A percentile compares a stretch with the other conserved stretches of the same genome.
Conservation (phyloP, 2,888 invertebrate genomes). For the Noctua janthe region DNA sequence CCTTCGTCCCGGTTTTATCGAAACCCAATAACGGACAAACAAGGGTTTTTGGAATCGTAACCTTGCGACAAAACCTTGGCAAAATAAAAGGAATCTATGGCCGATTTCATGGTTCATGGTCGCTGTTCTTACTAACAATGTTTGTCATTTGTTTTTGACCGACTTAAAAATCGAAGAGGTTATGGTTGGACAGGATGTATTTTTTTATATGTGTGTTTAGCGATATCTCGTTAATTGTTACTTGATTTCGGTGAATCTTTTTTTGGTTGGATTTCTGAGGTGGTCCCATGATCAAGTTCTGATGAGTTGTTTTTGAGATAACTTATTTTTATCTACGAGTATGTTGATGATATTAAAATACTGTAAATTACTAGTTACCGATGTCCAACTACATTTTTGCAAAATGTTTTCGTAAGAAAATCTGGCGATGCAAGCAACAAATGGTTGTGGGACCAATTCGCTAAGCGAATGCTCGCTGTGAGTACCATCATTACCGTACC, state of each 20-base stretch:
- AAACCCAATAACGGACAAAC: conserved; percentile 49
- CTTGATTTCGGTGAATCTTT: background rate
- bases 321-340: background rate
- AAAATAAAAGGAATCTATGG: conserved; percentile 32
- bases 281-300: background rate
- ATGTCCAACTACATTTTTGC: background rate
- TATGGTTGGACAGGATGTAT: too few relatives aligned
- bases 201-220: background rate
- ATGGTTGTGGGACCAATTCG: background rate
- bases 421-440: background rate
- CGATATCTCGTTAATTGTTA: background rate
- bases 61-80: conserved; percentile 12
- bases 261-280: background rate
- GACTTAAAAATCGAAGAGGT: background rate
- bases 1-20: conserved; percentile 44
- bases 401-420: background rate
- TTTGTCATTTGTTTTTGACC: background rate
- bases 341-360: background rate
- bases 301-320: background rate
- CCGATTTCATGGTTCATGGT: conserved; percentile 12
- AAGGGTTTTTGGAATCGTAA: conserved; percentile 22
- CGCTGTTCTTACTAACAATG: background rate
- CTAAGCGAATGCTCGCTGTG: background rate
- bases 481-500: background rate
- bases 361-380: background rate